These are phyloP conservation scores for Latrodectus hesperus DNA, from an alignment of 2,888 invertebrate species.

Conservation along the genomic window DNA sequence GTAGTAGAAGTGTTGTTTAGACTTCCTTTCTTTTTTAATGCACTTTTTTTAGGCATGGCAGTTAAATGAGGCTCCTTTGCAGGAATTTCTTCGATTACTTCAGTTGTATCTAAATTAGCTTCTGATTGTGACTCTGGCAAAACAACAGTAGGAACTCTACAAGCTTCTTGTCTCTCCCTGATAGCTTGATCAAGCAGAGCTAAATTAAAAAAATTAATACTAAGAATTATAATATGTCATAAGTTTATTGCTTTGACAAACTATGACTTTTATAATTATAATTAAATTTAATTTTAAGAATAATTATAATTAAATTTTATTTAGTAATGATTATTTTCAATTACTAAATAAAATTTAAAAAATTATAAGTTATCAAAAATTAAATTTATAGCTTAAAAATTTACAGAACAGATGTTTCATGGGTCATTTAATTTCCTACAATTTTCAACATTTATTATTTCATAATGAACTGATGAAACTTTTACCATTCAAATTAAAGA, in stretches of 20 bases:
- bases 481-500: too few relatives aligned
- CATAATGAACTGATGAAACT: too few relatives aligned
- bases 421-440: too few relatives aligned
- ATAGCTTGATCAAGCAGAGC: constrained; percentile 62
- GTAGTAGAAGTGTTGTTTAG: constrained; percentile 20
- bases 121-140: constrained; percentile 44
- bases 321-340: too few relatives aligned
- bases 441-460: too few relatives aligned
- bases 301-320: too few relatives aligned
- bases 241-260: not conserved
- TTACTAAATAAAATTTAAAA: too few relatives aligned
- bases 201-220: constrained; percentile 1
- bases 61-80: constrained; percentile 93
- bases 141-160: constrained; percentile 15
- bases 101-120: constrained; percentile 79
- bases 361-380: too few relatives aligned
- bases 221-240: not conserved
- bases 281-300: too few relatives aligned
- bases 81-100: constrained; percentile 91
- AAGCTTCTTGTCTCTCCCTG: constrained; percentile 49
- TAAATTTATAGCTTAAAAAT: too few relatives aligned
- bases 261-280: too few relatives aligned
- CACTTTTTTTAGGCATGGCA: constrained; percentile 93
- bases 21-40: constrained; percentile 81
- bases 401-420: too few relatives aligned